Base-by-base conservation (phyloP, 1,140 invertebrate species). In the Nixonia krombeini region DNA sequence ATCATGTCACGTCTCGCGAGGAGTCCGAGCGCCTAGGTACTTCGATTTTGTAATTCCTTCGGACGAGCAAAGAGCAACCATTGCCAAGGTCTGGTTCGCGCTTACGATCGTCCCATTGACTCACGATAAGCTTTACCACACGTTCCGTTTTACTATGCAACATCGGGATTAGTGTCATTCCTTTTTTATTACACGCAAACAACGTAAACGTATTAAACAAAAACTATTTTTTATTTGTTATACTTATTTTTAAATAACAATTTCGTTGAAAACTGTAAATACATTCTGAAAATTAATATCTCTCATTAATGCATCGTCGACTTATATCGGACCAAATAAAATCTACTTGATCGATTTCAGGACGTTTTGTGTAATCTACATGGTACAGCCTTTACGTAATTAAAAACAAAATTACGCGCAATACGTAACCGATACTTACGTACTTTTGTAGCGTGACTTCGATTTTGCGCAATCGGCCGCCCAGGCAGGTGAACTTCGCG, bases 41-140 rank as follows among this genome's bases (percentile, higher is more conserved):
- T 40, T 59, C 47, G 57, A 37, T 67, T 71, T 66, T 67, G 50
- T 58, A 62, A 70, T 66, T 65, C 62, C 18, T 52, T 37, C 8
- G 41, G 56, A 64, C 67, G 67, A 45, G 46, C 50, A 31, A 10
- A 12, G 17, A 35, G 37, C 45, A 35, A 40, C 38, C 53, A 59
- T 12, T 61, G 67, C 52, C 61, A 65, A 65, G 68, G 62, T 64
- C 17, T 17, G 33, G 49, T 53, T 38, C 29, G 12, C 56, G 45
- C 42, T 40, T 55, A 55, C 13, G 13, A 35, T 33, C 50, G 17
- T 57, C 33, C 28, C 33, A 63, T 56, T 56, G 40, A 63, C 37
- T 63, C 46, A 55, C 45, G n/a, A 35, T 13, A 12, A 35, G 45
- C 51, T 44, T 31, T 8, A 10, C n/a, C 21, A 21, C 2, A 21